Evolutionary conservation across 2,797 vertebrate genomes (phyloP).

Genomic region (Muraenolepis orangiensis): DNA sequence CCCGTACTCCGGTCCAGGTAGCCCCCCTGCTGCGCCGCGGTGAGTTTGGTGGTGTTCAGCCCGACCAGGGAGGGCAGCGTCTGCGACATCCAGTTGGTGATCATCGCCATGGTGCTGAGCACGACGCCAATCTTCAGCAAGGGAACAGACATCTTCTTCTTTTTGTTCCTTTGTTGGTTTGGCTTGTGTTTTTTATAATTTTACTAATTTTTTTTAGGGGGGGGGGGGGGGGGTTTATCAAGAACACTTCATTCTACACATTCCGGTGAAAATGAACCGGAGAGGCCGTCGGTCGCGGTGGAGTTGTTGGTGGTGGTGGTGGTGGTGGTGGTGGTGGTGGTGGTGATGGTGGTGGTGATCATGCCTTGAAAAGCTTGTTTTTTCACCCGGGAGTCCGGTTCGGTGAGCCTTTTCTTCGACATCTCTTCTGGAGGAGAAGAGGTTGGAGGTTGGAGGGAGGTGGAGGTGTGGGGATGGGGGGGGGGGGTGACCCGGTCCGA

Average conservation of each 20-base stretch:
- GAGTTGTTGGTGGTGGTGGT: too few relatives aligned
- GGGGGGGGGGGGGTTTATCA: too few relatives aligned
- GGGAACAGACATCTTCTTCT: slow-evolving; percentile 84
- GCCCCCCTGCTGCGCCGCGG: slow-evolving; percentile 86
- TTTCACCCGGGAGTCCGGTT: slow-evolving; percentile 70
- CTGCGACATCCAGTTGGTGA: slow-evolving; percentile 98
- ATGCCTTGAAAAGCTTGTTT: slow-evolving; percentile 42
- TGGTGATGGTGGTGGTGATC: neutral
- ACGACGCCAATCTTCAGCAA: slow-evolving; percentile 92
- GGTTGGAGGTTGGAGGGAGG: too few relatives aligned
- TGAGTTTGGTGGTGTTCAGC: slow-evolving; percentile 91
- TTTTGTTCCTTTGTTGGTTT: slow-evolving; percentile 42
- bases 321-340: too few relatives aligned
- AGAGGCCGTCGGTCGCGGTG: slow-evolving; percentile 47
- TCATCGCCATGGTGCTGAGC: slow-evolving; percentile 97
- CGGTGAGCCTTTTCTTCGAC: slow-evolving; percentile 64
- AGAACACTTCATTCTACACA: slow-evolving; percentile 75
- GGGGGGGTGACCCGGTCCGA: neutral
- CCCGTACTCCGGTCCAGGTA: slow-evolving; percentile 90
- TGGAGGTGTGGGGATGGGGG: neutral
- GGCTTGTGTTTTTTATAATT: slow-evolving; percentile 43
- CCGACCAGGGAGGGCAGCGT: slow-evolving; percentile 91
- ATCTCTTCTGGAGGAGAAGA: too few relatives aligned
- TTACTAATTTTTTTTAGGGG: too few relatives aligned
- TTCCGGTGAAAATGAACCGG: slow-evolving; percentile 53